These are phyloP conservation scores for Chrysina gloriosa DNA, from an alignment of 2,888 invertebrate species.

Conservation along the genomic window DNA sequence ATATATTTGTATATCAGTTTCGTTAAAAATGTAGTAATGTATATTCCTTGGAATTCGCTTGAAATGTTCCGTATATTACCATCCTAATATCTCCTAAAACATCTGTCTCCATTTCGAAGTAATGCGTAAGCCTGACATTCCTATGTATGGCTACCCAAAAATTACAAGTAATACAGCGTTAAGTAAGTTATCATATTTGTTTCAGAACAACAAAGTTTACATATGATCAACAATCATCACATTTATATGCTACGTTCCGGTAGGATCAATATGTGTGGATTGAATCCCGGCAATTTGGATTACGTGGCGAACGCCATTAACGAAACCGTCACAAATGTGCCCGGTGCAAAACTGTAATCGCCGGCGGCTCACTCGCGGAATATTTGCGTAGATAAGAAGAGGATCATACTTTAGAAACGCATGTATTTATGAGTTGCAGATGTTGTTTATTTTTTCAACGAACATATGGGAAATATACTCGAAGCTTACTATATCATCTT, in stretches of 20 bases:
- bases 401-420: not conserved
- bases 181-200: no score
- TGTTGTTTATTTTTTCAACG: not conserved
- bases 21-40: no score
- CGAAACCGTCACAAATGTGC: slow-evolving; percentile 70
- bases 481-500: no score
- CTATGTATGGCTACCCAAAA: no score
- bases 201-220: slow-evolving; percentile 75
- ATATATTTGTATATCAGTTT: no score
- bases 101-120: no score
- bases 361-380: not conserved
- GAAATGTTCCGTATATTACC: no score
- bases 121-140: no score
- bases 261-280: slow-evolving; percentile 95
- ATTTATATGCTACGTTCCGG: slow-evolving; percentile 94
- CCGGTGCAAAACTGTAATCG: not conserved
- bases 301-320: slow-evolving; percentile 92
- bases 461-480: no score
- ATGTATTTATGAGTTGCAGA: not conserved
- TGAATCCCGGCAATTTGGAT: slow-evolving; percentile 89
- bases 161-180: no score
- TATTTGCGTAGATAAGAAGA: not conserved
- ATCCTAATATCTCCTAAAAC: no score
- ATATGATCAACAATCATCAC: slow-evolving; percentile 84
- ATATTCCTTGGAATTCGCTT: no score